Conservation (phyloP, 1,140 invertebrate species). For the Ceratosolen fusciceps region DNA sequence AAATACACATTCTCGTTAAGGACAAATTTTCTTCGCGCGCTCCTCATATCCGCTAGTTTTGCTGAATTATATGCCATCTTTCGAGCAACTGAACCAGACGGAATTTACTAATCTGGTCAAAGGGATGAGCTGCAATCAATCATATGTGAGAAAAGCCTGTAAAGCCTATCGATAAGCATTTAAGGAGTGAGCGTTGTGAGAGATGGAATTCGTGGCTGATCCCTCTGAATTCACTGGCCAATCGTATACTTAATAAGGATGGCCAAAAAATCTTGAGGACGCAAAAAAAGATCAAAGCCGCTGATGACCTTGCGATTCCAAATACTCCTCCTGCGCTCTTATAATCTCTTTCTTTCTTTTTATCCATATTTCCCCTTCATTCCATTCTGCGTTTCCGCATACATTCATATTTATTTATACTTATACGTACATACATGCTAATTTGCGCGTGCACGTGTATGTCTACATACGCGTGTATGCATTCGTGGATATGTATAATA, state of each 20-base stretch:
- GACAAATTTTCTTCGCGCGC: neutral
- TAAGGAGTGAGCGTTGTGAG: neutral
- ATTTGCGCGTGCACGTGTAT: no score
- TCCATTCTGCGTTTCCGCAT: neutral
- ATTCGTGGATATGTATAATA: neutral
- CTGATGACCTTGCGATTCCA: no score
- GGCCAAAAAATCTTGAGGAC: neutral
- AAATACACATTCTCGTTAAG: no score
- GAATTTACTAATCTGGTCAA: neutral
- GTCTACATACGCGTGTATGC: neutral
- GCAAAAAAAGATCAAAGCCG: neutral
- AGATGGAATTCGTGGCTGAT: neutral
- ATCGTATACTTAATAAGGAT: neutral
- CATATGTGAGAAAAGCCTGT: neutral
- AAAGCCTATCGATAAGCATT: slow-evolving; percentile 3
- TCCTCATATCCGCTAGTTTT: neutral
- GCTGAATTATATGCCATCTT: neutral
- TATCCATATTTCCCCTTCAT: neutral
- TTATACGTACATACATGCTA: neutral
- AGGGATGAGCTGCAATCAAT: slow-evolving; percentile 4
- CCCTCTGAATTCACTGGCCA: neutral
- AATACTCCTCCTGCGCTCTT: neutral
- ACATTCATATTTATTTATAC: neutral
- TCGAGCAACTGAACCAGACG: neutral
- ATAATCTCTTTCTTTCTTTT: neutral